These are phyloP conservation scores for Unio delphinus DNA, from an alignment of 2,888 invertebrate species.

Conservation along the genomic window DNA sequence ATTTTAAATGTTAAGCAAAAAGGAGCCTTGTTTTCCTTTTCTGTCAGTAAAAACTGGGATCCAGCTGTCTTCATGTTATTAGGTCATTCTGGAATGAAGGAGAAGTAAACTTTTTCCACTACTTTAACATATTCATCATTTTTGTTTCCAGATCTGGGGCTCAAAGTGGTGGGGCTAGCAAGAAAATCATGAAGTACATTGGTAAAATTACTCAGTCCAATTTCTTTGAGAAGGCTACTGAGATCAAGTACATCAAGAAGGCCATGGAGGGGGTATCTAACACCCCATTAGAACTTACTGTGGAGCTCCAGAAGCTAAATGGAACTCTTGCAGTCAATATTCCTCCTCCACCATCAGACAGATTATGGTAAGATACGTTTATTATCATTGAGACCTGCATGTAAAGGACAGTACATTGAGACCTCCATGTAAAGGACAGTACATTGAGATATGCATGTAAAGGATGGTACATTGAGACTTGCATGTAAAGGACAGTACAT, in stretches of 20 bases:
- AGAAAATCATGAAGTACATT: constrained; percentile 85
- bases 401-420: too few relatives aligned
- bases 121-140: not conserved
- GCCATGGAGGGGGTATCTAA: constrained; percentile 93
- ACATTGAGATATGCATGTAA: too few relatives aligned
- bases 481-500: too few relatives aligned
- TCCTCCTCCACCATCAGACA: constrained; percentile 90
- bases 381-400: too few relatives aligned
- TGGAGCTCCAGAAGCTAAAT: constrained; percentile 85
- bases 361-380: constrained; percentile 80
- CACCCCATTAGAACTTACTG: constrained; percentile 86
- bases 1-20: too few relatives aligned
- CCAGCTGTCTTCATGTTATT: too few relatives aligned
- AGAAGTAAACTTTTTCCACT: too few relatives aligned
- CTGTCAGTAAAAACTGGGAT: too few relatives aligned
- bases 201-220: constrained; percentile 88
- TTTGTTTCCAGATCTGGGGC: constrained; percentile 19
- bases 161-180: constrained; percentile 67
- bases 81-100: too few relatives aligned
- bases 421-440: too few relatives aligned
- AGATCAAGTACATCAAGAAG: constrained; percentile 87
- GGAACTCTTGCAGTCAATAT: constrained; percentile 88
- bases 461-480: too few relatives aligned
- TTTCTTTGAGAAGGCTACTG: constrained; percentile 90
- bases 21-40: too few relatives aligned